Evolutionary conservation across 2,113 vertebrate species (phyloP).

Genomic region (Channa maculata): DNA sequence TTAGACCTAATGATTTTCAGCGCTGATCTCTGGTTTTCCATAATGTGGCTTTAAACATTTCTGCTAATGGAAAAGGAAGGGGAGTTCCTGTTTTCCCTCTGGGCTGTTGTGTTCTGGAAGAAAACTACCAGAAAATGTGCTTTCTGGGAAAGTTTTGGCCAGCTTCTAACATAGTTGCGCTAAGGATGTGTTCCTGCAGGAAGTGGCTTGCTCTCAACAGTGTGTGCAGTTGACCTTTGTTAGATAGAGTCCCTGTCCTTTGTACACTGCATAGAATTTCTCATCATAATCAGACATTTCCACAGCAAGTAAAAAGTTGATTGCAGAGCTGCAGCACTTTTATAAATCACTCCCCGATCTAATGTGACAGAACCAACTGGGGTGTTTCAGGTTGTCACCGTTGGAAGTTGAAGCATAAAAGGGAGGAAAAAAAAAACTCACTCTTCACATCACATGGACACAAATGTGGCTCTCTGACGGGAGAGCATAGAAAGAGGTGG

Average conservation of each 20-base stretch:
- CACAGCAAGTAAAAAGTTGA: conserved; percentile 74
- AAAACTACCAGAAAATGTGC: not conserved
- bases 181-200: conserved; percentile 75
- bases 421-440: conserved; percentile 26
- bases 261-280: conserved; percentile 69
- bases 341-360: conserved; percentile 65
- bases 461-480: conserved; percentile 73
- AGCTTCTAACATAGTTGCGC: conserved; percentile 64
- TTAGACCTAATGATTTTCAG: conserved; percentile 30
- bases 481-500: conserved; percentile 79
- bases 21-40: conserved; percentile 68
- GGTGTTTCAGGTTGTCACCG: conserved; percentile 82
- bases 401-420: conserved; percentile 78
- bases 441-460: conserved; percentile 69
- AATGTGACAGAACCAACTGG: conserved; percentile 66
- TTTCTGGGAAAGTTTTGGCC: conserved; percentile 32
- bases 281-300: conserved; percentile 78
- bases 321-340: conserved; percentile 71
- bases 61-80: conserved; percentile 45
- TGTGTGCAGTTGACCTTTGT: conserved; percentile 71
- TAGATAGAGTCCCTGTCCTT: conserved; percentile 72
- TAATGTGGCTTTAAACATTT: conserved; percentile 63
- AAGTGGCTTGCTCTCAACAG: conserved; percentile 67
- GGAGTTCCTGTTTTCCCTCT: conserved; percentile 69
- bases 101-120: conserved; percentile 66